Evolutionary conservation across 2,888 invertebrate species (phyloP), one percentile per base, ranked within the genome.

Genomic region (Chorisops tibialis): DNA sequence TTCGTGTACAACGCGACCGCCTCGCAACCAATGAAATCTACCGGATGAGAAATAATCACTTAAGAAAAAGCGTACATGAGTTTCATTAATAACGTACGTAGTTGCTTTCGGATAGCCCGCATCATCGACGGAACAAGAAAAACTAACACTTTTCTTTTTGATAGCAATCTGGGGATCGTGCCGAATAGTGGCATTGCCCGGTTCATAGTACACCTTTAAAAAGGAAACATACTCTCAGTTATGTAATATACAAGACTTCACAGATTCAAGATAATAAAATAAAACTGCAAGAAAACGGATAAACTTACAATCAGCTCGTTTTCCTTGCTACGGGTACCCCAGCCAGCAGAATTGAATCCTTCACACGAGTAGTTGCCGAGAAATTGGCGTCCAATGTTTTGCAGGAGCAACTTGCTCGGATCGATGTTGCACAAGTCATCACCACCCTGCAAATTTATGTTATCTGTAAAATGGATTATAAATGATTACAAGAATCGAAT

Each of bases 361-460:
- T 89, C 87, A 75, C 96, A 96, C 1, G 94, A 91, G 79, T 95
- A 96, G 79, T 95, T 95, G 22, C 95, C 96, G 70, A 94, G 91
- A 78, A 95, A 94, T 61, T 87, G 87, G 73, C 93, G 87, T 4
- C 87, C 89, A n/a, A 95, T 91, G 68, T 88, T 87, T 70, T 92
- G 89, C 24, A 95, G 82, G 35, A 92, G 81, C 71, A 95, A 80
- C 80, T 91, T 88, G 68, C 89, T 91, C 0, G 93, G 93, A 74
- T 93, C 92, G 70, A 93, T 87, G 76, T 90, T 89, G 74, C 93
- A 92, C 72, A 92, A 87, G 12, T 88, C 80, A 69, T 82, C 83
- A 72, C 30, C 30, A 12, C 75, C 60, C 67, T 64, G 52, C 11
- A 52, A 7, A 19, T 21, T 47, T 19, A n/a, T 47, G 4, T 19